Evolutionary conservation across 2,113 vertebrate species (phyloP), one percentile per base, ranked within the genome.

Genomic region (Laticauda laticaudata): DNA sequence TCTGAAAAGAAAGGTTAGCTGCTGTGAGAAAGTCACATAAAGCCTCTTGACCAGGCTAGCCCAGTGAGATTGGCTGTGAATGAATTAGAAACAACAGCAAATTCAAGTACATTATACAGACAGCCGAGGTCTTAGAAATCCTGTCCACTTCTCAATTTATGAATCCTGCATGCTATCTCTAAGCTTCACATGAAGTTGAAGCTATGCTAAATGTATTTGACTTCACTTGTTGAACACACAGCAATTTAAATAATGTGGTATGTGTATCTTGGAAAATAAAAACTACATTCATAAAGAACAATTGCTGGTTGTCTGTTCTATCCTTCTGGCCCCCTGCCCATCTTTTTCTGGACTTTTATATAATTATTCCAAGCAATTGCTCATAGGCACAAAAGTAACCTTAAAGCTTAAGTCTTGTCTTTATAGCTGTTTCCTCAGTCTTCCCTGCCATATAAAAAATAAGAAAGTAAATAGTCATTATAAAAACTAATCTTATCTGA

Each of bases 401-500:
- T 90, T 90, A 86, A 59, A 39, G 18, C 64, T 61, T 93, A 88
- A 81, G 45, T 29, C n/a, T 10, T 43, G 14, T 75, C 21, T 69
- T 24, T 15, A 88, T 4, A 29, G 7, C n/a, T 88, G 57, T 92
- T 90, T 69, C 45, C 94, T 85, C 48, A 94, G 93, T 54, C 56
- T 69, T 53, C 57, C 5, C 93, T 26, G 59, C 90, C 91, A n/a
- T 88, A 64, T 94, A 87, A 86, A 88, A 96, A 94, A 91, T 85
- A n/a, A 61, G 88, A 93, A 55, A 34, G 94, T 34, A 94, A 88
- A 90, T 11, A 95, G 88, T 92, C 95, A 95, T 95, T 95, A 94
- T 90, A 94, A 94, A 95, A 55, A 91, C 90, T 87, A 95, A 93
- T 95, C 64, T 93, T 90, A 93, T 94, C 85, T 93, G 95, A 96